Evolutionary conservation across 37 sponge, comb jelly and placozoan species (phyloP), one percentile per base, ranked within the genome.

Genomic region (Haliclona indistincta): DNA sequence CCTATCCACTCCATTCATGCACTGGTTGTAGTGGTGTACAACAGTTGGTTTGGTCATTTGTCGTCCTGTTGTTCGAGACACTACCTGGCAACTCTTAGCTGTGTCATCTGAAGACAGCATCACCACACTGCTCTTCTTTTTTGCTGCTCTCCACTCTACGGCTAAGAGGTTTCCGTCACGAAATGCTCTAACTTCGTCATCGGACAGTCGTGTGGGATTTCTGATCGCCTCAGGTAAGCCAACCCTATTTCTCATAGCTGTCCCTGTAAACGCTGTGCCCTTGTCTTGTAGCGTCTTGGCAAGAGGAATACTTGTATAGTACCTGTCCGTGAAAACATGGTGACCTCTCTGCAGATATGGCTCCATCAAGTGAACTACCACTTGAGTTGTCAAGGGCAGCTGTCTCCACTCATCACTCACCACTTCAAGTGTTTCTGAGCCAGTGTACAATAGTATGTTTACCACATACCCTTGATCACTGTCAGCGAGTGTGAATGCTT

Each of bases 401-500:
- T n/a, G 2, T 2, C 7, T 23, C n/a, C 38, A 68, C 2, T 20
- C n/a, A 37, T 39, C 42, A 4, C 10, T 35, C 69, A 19, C 17
- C 3, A 3, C 39, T 22, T 6, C 7, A 30, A 1, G 71, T 71
- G 23, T 68, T 39, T 2, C 40, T 73, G 26, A 22, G 33, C 65
- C 40, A 20, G 44, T 52, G 7, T 43, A 29, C 28, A 68, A 3
- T 33, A 43, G 30, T 68, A 43, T 23, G 70, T 39, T 22, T 43
- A 42, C 23, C 38, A 78, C 38, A 54, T 78, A 78, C 32, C 78
- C 78, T 35, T 65, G 64, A 17, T 20, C 35, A 36, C 39, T 38
- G 55, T 80, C 81, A 26, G 71, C 70, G 28, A 80, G 4, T 11
- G 39, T 56, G 51, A 80, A 80, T 1, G 64, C 62, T 36, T 80